phyloP scores from a whole-genome alignment of 2,797 vertebrate species.

The Astyanax mexicanus region DNA sequence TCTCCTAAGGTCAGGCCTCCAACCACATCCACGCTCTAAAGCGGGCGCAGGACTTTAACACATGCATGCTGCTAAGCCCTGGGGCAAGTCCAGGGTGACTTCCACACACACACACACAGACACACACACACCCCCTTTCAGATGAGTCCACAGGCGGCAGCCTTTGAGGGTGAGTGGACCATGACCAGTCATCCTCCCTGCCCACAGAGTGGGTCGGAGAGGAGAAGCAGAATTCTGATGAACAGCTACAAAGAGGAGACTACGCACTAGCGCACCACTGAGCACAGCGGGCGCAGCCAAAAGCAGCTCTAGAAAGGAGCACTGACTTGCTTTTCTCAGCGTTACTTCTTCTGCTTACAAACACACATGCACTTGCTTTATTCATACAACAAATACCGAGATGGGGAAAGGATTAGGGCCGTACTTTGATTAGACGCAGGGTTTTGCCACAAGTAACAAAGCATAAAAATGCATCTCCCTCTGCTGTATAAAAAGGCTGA shows the following conservation, averaged over 20 bases:
- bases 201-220: slow-evolving; percentile 6
- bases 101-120: slow-evolving; percentile 35
- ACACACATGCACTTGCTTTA: no score
- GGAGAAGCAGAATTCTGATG: slow-evolving; percentile 15
- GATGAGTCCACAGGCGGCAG: slow-evolving; percentile 18
- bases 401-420: no score
- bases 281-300: neutral
- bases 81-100: slow-evolving; percentile 25
- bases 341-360: neutral
- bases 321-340: neutral
- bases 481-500: no score
- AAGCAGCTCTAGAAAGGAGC: neutral
- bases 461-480: no score
- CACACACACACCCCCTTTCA: slow-evolving; percentile 35
- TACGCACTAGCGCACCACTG: slow-evolving; percentile 15
- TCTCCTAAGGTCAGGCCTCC: slow-evolving; percentile 49
- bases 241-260: slow-evolving; percentile 4
- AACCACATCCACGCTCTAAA: slow-evolving; percentile 27
- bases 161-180: slow-evolving; percentile 19
- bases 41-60: slow-evolving; percentile 15
- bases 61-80: slow-evolving; percentile 4
- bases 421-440: no score
- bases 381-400: no score
- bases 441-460: no score
- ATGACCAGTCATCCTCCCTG: slow-evolving; percentile 16